Percentiles rank a stretch among this genome's conserved stretches.
Conservation (phyloP, 1,140 invertebrate species). For the Archivesica marissinica region DNA sequence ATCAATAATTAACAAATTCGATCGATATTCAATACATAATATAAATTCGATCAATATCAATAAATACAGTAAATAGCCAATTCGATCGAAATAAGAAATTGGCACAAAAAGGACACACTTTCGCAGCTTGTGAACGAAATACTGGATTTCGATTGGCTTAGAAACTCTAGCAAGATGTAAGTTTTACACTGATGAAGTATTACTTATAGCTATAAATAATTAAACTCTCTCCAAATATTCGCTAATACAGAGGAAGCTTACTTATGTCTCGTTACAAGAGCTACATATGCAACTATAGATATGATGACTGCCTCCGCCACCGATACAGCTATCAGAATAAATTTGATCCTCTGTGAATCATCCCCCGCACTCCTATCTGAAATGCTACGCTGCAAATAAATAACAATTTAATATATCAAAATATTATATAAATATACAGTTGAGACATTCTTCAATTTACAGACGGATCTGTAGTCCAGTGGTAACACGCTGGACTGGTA, state of each 20-base stretch:
- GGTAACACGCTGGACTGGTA: too few species aligned
- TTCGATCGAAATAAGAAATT: too few species aligned
- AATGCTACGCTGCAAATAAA: slow-evolving; percentile 1
- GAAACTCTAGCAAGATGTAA: too few species aligned
- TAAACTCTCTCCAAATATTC: background rate
- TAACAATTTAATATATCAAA: too few species aligned
- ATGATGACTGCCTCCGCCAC: slow-evolving; percentile 27
- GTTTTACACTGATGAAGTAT: background rate
- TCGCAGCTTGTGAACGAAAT: background rate
- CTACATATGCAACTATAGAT: background rate
- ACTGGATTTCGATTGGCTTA: background rate
- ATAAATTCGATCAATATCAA: too few species aligned
- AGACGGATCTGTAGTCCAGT: too few species aligned
- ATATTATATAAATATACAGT: too few species aligned
- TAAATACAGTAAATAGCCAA: too few species aligned
- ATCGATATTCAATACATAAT: too few species aligned
- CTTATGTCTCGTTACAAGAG: slow-evolving; percentile 19
- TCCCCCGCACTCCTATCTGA: background rate
- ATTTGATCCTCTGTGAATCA: background rate
- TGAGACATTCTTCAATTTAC: too few species aligned
- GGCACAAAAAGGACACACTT: background rate
- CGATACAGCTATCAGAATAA: slow-evolving; percentile 23
- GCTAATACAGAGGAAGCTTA: background rate
- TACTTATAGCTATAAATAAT: background rate
- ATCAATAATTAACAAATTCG: too few species aligned